Percentiles rank a stretch among this genome's conserved stretches.
phyloP scores from a whole-genome alignment of 2,888 invertebrate genomes.

The Agonopterix arenella region DNA sequence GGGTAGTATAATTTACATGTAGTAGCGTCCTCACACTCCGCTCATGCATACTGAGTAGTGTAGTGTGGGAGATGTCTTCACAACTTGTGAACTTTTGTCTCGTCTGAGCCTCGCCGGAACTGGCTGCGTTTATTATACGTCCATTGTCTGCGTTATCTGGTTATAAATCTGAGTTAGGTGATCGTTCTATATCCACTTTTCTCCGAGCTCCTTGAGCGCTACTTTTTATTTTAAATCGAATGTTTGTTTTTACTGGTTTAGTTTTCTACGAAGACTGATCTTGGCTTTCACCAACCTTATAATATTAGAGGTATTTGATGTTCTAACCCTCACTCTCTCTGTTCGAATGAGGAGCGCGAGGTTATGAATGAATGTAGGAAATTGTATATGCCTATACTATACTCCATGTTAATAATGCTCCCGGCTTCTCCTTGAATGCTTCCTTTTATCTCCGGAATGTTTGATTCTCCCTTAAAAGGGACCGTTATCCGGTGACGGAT shows the following conservation, averaged over 20 bases:
- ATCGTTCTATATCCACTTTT: slow-evolving; percentile 38
- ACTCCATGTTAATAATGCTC: slow-evolving; percentile 5
- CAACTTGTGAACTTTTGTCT: slow-evolving; percentile 51
- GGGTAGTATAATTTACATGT: slow-evolving; percentile 33
- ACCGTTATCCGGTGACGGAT: slow-evolving; percentile 53
- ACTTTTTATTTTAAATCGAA: no score
- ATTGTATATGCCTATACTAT: slow-evolving; percentile 2
- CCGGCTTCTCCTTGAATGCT: slow-evolving; percentile 21
- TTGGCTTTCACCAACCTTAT: no score
- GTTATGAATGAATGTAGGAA: slow-evolving; percentile 4
- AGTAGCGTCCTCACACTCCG: slow-evolving; percentile 28
- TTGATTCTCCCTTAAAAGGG: slow-evolving; percentile 50
- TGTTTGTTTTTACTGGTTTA: no score
- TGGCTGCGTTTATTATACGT: slow-evolving; percentile 44
- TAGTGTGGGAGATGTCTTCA: slow-evolving; percentile 43
- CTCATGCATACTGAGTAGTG: slow-evolving; percentile 59
- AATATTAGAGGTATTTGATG: no score
- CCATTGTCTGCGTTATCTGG: slow-evolving; percentile 57
- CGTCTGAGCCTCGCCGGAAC: slow-evolving; percentile 57
- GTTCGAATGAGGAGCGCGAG: no score
- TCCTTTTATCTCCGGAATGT: slow-evolving; percentile 39
- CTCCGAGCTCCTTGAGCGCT: not conserved
- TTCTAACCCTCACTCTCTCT: no score
- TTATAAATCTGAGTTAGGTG: slow-evolving; percentile 45
- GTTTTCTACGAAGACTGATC: no score